Percentiles rank a stretch among this genome's conserved stretches.
phyloP scores from a whole-genome alignment of 2,888 invertebrate genomes.

The Philaethria dido region DNA sequence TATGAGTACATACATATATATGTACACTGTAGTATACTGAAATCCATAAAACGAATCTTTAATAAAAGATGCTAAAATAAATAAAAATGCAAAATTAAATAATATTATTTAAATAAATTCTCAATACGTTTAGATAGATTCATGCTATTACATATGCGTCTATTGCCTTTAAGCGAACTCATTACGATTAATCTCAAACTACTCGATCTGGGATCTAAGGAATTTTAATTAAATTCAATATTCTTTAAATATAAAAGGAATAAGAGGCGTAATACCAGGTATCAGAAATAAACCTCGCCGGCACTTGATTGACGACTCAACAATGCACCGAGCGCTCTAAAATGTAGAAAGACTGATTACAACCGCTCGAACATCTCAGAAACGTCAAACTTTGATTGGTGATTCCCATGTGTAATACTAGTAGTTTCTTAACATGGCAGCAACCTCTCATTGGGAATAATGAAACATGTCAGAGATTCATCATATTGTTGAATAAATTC shows the following conservation, averaged over 20 bases:
- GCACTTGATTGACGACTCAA: constrained; percentile 72
- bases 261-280: constrained; percentile 56
- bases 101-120: not conserved
- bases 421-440: constrained; percentile 65
- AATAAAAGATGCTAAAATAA: not conserved
- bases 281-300: constrained; percentile 54
- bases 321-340: constrained; percentile 60
- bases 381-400: constrained; percentile 80
- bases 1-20: too few relatives aligned
- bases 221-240: constrained; percentile 72
- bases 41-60: too few relatives aligned
- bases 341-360: constrained; percentile 66
- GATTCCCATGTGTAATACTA: constrained; percentile 82
- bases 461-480: constrained; percentile 60
- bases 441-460: constrained; percentile 55
- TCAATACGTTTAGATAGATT: constrained; percentile 1
- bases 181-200: constrained; percentile 46
- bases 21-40: too few relatives aligned
- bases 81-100: not conserved
- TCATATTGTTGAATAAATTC: constrained; percentile 72
- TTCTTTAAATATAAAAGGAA: constrained; percentile 61
- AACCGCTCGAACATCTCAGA: constrained; percentile 66
- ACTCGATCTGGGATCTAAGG: constrained; percentile 53
- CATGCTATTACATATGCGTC: constrained; percentile 15
- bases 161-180: constrained; percentile 25